These are phyloP conservation scores for Percopsis transmontana DNA, from an alignment of 2,113 vertebrate genomes.

Conservation along the genomic window DNA sequence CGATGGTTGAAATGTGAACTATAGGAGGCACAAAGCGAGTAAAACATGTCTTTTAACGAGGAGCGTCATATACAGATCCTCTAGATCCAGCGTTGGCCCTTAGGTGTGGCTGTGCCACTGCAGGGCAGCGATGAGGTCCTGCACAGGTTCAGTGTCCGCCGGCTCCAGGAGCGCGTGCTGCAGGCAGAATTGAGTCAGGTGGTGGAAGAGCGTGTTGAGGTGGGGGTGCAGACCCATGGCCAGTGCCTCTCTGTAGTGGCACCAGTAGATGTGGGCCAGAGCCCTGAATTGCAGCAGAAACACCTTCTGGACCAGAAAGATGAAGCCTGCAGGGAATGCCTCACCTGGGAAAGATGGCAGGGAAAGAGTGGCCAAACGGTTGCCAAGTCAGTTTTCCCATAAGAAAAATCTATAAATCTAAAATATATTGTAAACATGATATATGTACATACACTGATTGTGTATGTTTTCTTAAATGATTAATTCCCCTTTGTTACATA, in stretches of 20 bases:
- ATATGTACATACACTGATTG: too few relatives aligned
- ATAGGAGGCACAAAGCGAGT: not conserved
- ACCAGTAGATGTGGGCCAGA: constrained; percentile 82
- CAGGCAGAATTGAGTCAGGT: constrained; percentile 79
- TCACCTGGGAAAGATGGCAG: constrained; percentile 54
- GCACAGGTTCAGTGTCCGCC: constrained; percentile 74
- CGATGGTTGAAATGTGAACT: not conserved
- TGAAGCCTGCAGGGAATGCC: constrained; percentile 74
- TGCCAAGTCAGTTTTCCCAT: too few relatives aligned
- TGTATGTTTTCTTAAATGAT: too few relatives aligned
- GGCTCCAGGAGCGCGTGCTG: constrained; percentile 78
- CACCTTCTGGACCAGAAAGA: constrained; percentile 81
- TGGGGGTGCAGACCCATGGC: constrained; percentile 79
- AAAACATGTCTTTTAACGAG: constrained; percentile 4
- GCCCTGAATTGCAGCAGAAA: constrained; percentile 80
- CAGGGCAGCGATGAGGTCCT: constrained; percentile 77
- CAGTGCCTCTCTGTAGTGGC: constrained; percentile 79
- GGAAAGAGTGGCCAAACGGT: not conserved
- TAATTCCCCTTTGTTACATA: too few relatives aligned
- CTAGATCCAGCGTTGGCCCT: constrained; percentile 2
- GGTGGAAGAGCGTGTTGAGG: constrained; percentile 82
- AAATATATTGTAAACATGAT: too few relatives aligned
- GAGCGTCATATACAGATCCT: not conserved
- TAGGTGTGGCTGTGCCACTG: constrained; percentile 26
- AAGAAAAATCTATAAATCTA: too few relatives aligned